A percentile compares a stretch with the other conserved stretches of the same genome.
These are phyloP conservation scores for Balaeniceps rex DNA, from an alignment of 2,113 vertebrate species.

Conservation along the genomic window DNA sequence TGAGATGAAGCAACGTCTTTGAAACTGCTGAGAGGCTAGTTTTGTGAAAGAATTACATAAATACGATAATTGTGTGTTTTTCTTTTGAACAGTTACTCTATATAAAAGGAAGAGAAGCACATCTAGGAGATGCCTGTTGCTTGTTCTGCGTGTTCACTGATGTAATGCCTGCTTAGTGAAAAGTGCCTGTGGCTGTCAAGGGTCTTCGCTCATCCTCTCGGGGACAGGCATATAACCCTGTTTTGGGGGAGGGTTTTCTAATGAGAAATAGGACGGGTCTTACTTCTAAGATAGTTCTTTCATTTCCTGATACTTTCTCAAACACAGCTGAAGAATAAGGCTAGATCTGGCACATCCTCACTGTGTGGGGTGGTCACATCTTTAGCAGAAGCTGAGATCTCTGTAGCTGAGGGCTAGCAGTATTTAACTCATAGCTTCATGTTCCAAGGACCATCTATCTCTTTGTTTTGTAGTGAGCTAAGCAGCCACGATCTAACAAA, in stretches of 20 bases:
- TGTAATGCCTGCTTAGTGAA: not conserved
- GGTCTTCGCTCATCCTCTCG: not conserved
- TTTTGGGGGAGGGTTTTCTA: not conserved
- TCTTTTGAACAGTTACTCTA: not conserved
- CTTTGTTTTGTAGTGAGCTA: not conserved
- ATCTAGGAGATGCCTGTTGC: not conserved
- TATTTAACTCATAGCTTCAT: not conserved
- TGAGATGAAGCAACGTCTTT: not conserved
- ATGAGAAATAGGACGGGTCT: not conserved
- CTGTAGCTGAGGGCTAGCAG: not conserved
- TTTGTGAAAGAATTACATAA: not conserved
- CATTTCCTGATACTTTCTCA: not conserved
- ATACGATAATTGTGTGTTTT: not conserved
- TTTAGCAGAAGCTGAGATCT: not conserved
- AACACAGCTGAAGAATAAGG: not conserved
- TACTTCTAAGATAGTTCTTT: not conserved
- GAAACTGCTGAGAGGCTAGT: not conserved
- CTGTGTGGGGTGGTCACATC: not conserved
- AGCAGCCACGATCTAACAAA: not conserved
- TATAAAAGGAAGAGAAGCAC: not conserved
- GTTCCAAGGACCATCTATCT: not conserved
- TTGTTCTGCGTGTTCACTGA: not conserved
- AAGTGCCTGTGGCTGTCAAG: not conserved
- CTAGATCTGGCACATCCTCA: not conserved
- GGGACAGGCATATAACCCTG: not conserved